Base-by-base conservation (phyloP, 2,888 invertebrate genomes). In the Ectemnius cavifrons region DNA sequence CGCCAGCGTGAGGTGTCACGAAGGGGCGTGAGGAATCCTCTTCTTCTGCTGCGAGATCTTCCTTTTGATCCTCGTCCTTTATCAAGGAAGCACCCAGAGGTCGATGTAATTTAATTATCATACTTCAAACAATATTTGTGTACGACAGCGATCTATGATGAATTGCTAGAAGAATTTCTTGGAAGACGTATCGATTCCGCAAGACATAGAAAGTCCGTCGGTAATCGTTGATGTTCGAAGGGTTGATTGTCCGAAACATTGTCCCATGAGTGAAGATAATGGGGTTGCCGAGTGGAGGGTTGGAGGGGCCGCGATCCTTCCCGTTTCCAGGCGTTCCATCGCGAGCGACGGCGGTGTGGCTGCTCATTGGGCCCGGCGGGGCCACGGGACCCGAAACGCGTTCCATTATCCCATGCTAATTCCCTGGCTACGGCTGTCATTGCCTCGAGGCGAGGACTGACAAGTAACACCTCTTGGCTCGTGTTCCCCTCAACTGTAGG, bases 351-450 rank as follows among this genome's bases (percentile, higher is more conserved):
- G 79, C 76, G 81, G 67, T 69, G 78, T 77, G 78, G 84, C 79
- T 84, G 85, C 85, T 86, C 85, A 86, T 84, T 85, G 85, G 86
- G 81, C 88, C 85, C 86, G 85, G 82, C 84, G 83, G 86, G 85
- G 87, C 86, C 87, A 87, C 85, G 84, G 85, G 74, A 84, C 86
- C 85, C 52, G 52, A 85, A 85, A 85, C 84, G 86, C 85, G 88
- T 90, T 89, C 89, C 88, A 90, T 91, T 91, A 91, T 90, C 91
- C 90, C 90, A 91, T 90, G 91, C 90, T 90, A 91, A 91, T 91
- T 91, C 88, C 86, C 84, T 79, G 84, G 86, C 87, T 83, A 86
- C 85, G 89, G 88, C 90, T 91, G 90, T 90, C 90, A 90, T 89
- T 90, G 90, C 90, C 89, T 89, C 86, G 84, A 88, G 89, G 85